A percentile compares a stretch with the other conserved stretches of the same genome.
phyloP scores from a whole-genome alignment of 1,140 invertebrate genomes.

The Neelides sp. region DNA sequence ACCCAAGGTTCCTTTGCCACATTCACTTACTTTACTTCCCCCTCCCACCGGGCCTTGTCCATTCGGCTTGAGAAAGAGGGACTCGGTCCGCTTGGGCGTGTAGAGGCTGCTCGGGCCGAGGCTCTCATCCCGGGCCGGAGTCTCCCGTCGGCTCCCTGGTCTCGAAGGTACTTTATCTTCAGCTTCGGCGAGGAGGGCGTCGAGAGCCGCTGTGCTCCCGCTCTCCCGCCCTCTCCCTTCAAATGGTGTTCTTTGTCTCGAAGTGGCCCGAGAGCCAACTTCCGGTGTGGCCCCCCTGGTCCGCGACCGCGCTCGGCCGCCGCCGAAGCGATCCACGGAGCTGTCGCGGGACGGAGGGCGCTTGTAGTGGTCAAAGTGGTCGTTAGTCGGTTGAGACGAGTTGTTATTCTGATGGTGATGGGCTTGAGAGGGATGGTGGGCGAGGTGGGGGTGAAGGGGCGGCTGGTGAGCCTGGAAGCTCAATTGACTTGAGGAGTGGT shows the following conservation, averaged over 20 bases:
- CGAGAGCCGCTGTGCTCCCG: constrained; percentile 40
- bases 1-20: constrained; percentile 41
- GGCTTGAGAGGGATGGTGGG: constrained; percentile 8
- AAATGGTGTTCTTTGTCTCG: constrained; percentile 32
- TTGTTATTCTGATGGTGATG: constrained; percentile 25
- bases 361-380: constrained; percentile 78
- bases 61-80: constrained; percentile 39
- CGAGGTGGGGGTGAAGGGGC: constrained; percentile 3
- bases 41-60: constrained; percentile 32
- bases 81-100: constrained; percentile 79
- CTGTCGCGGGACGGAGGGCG: constrained; percentile 70
- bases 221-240: constrained; percentile 39
- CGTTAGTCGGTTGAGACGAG: constrained; percentile 44
- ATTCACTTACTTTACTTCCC: constrained; percentile 44
- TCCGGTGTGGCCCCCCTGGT: constrained; percentile 37
- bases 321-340: constrained; percentile 62
- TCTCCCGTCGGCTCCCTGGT: constrained; percentile 16
- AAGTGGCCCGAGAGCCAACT: constrained; percentile 42
- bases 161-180: not conserved
- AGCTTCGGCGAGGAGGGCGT: constrained; percentile 13
- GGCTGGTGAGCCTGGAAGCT: no score
- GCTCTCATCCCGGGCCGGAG: constrained; percentile 13
- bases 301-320: constrained; percentile 22
- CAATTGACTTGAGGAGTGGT: no score
- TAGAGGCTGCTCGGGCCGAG: constrained; percentile 34